These are phyloP conservation scores for Pedionomus torquatus DNA, from an alignment of 2,113 vertebrate species.

Conservation along the genomic window DNA sequence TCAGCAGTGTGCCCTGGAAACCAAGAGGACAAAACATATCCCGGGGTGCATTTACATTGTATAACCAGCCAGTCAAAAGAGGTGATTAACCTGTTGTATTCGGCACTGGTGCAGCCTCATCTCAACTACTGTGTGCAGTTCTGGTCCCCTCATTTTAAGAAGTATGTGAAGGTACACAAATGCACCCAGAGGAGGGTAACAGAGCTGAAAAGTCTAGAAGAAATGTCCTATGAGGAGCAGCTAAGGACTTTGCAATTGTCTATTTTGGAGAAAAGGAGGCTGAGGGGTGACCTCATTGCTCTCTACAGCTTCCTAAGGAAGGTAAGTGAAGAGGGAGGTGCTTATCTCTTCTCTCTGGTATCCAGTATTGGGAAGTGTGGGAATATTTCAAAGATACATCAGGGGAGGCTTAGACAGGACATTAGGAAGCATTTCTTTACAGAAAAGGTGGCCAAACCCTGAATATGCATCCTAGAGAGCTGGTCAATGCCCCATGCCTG, in stretches of 20 bases:
- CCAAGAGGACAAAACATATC: fast-evolving
- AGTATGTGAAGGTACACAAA: background rate
- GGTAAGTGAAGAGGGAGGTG: background rate
- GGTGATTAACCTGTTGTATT: background rate
- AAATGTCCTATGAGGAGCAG: background rate
- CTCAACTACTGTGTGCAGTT: background rate
- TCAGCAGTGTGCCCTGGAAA: background rate
- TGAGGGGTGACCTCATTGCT: background rate
- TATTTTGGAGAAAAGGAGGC: background rate
- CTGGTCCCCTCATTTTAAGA: background rate
- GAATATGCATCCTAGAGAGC: background rate
- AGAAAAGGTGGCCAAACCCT: background rate
- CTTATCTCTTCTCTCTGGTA: background rate
- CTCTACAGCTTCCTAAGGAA: background rate
- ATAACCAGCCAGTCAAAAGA: background rate
- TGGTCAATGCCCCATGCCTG: background rate
- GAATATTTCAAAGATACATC: background rate
- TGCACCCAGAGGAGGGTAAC: background rate
- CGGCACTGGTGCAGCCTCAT: fast-evolving
- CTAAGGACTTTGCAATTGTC: background rate
- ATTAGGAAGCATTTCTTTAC: background rate
- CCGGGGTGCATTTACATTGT: too few relatives aligned
- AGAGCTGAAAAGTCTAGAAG: background rate
- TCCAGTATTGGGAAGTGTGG: fast-evolving
- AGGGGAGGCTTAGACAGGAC: background rate